phyloP scores from a whole-genome alignment of 2,113 vertebrate genomes.

The Halcyon malimbica region DNA sequence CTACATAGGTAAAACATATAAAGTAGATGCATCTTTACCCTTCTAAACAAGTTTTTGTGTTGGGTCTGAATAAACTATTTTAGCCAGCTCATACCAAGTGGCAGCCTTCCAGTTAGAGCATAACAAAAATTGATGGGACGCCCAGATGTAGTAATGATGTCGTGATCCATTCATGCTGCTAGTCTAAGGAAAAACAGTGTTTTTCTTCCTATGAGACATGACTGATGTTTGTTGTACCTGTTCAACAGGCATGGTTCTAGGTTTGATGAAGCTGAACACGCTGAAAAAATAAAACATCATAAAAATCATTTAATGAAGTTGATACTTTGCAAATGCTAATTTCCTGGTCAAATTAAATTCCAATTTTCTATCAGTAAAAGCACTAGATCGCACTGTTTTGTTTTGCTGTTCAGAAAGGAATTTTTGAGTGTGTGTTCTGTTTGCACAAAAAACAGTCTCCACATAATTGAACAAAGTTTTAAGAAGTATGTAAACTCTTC shows the following conservation, averaged over 20 bases:
- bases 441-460: not conserved
- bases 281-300: constrained; percentile 27
- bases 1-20: not conserved
- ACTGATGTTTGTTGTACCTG: constrained; percentile 1
- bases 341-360: constrained; percentile 52
- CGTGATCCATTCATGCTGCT: not conserved
- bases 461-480: not conserved
- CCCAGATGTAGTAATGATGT: not conserved
- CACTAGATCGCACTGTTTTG: not conserved
- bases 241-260: not conserved
- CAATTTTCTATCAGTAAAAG: constrained; percentile 22
- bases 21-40: not conserved
- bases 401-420: not conserved
- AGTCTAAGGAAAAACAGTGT: not conserved
- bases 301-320: constrained; percentile 35
- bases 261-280: not conserved
- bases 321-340: constrained; percentile 37
- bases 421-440: not conserved
- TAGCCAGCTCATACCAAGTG: not conserved
- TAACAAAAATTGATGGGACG: not conserved
- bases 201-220: not conserved
- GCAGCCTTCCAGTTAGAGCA: not conserved
- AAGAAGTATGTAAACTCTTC: not conserved
- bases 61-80: not conserved
- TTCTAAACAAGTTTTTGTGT: not conserved